Evolutionary conservation across 2,113 vertebrate species (phyloP).

Genomic region (Trachemys scripta): DNA sequence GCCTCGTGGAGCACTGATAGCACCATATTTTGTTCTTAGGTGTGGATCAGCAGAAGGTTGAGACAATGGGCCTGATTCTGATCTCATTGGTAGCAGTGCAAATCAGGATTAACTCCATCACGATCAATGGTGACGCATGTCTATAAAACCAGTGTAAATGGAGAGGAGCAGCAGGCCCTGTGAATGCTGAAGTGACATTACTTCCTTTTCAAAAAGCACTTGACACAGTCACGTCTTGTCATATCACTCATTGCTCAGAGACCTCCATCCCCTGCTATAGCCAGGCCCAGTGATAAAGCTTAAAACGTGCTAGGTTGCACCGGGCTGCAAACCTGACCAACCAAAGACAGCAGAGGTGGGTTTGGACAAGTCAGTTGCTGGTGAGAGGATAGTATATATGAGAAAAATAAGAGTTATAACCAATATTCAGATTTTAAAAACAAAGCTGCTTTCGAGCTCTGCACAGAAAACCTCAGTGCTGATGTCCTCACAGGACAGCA

Average conservation of each 20-base stretch:
- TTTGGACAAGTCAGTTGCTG: background rate
- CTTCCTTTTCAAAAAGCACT: background rate
- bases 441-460: background rate
- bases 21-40: background rate
- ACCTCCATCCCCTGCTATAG: background rate
- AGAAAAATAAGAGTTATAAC: background rate
- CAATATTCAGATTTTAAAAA: background rate
- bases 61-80: background rate
- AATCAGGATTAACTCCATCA: background rate
- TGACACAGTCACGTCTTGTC: background rate
- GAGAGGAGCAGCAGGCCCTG: background rate
- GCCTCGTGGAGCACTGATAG: rapidly evolving
- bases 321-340: background rate
- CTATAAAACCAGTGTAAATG: no score
- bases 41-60: background rate
- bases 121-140: background rate
- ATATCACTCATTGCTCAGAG: background rate
- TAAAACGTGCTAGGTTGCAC: background rate
- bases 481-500: background rate
- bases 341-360: background rate
- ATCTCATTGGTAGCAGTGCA: background rate
- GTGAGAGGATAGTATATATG: background rate
- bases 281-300: background rate
- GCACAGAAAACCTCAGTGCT: background rate
- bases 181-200: background rate